Percentiles rank a stretch among this genome's conserved stretches.
Conservation (phyloP, 2,113 vertebrate genomes). For the Dolichotis patagonum region DNA sequence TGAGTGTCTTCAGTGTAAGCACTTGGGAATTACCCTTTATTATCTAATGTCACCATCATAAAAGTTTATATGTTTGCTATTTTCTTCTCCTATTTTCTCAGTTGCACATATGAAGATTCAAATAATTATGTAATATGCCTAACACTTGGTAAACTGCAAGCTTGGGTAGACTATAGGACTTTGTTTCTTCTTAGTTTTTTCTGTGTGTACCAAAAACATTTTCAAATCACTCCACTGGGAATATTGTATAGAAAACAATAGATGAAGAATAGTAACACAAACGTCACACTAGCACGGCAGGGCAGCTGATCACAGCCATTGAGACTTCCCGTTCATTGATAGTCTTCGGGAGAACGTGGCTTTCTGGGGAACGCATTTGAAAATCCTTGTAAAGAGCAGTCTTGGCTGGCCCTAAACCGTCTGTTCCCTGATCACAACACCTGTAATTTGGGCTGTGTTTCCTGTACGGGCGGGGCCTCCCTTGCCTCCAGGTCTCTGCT, state of each 20-base stretch:
- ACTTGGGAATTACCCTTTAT: neutral
- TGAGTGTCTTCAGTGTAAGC: neutral
- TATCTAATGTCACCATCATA: neutral
- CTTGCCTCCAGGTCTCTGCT: neutral
- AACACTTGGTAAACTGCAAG: neutral
- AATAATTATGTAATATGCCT: neutral
- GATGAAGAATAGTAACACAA: neutral
- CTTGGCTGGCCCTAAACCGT: neutral
- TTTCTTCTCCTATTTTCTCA: slow-evolving; percentile 15
- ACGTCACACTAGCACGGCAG: neutral
- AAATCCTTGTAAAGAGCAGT: neutral
- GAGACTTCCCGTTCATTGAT: neutral
- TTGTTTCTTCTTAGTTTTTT: neutral
- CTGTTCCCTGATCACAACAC: neutral
- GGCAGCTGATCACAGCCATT: neutral
- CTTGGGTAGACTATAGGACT: neutral
- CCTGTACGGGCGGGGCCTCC: neutral
- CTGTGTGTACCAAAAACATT: neutral
- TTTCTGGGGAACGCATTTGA: neutral
- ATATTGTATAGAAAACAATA: neutral
- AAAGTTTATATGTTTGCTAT: neutral
- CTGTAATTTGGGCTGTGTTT: neutral
- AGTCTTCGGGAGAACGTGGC: neutral
- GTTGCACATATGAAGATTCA: neutral
- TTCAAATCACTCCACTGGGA: slow-evolving; percentile 46